Conservation (phyloP, 1,140 invertebrate species). For the Penaeus indicus region DNA sequence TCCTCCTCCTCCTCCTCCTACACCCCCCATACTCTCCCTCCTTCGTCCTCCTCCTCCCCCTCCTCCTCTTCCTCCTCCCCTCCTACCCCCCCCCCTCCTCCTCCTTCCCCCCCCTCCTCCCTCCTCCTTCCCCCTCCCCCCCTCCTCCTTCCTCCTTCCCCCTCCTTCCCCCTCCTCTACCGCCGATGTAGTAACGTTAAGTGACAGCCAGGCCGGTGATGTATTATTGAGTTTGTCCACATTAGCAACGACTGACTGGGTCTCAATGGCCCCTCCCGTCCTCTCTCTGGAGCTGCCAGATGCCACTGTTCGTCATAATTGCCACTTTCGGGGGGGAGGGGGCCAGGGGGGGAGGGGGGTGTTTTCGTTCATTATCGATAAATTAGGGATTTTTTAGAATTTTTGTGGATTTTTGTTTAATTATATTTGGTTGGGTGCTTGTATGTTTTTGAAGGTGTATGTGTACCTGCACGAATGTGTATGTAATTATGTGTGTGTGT, state of each 20-base stretch:
- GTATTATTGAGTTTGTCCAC: slow-evolving; percentile 61
- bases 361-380: too few species aligned
- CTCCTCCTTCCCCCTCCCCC: background rate
- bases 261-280: slow-evolving; percentile 35
- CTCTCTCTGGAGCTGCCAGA: slow-evolving; percentile 38
- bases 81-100: background rate
- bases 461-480: too few species aligned
- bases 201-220: slow-evolving; percentile 50
- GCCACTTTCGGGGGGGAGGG: too few species aligned
- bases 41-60: background rate
- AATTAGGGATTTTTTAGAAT: too few species aligned
- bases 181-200: slow-evolving; percentile 33
- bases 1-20: background rate
- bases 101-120: too few species aligned
- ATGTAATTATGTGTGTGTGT: too few species aligned
- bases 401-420: too few species aligned
- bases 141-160: background rate
- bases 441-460: too few species aligned
- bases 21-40: too few species aligned
- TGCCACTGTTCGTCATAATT: slow-evolving; percentile 9
- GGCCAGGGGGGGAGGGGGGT: too few species aligned
- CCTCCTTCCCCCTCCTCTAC: background rate
- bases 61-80: background rate
- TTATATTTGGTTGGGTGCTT: too few species aligned
- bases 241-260: slow-evolving; percentile 55